Percentiles rank a stretch among this genome's conserved stretches.
Conservation (phyloP, 2,113 vertebrate genomes). For the Urocitellus parryii region DNA sequence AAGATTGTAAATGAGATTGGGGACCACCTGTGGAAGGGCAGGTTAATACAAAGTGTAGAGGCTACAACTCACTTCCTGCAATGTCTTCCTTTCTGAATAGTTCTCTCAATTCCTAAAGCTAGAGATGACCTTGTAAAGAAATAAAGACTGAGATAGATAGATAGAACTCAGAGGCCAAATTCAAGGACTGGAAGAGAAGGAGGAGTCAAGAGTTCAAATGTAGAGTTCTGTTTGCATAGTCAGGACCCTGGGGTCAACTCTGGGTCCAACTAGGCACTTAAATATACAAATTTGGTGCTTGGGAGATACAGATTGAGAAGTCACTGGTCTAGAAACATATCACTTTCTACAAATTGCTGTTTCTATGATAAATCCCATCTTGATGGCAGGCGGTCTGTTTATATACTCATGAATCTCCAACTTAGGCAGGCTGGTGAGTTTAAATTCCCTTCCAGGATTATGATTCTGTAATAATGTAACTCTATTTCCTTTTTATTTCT, state of each 20-base stretch:
- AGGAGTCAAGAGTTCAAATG: not conserved
- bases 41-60: not conserved
- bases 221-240: not conserved
- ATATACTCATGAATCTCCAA: not conserved
- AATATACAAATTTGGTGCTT: not conserved
- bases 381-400: too few relatives aligned
- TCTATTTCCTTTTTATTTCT: not conserved
- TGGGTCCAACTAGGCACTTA: not conserved
- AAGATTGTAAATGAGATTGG: not conserved
- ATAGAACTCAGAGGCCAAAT: not conserved
- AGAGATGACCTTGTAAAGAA: not conserved
- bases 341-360: not conserved
- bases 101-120: not conserved
- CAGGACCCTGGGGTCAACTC: too few relatives aligned
- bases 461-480: not conserved
- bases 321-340: not conserved
- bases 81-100: not conserved
- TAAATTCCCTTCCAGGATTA: not conserved
- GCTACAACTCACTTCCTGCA: not conserved
- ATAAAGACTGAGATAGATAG: not conserved
- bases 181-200: not conserved
- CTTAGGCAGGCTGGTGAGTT: not conserved
- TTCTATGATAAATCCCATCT: too few relatives aligned
- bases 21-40: not conserved
- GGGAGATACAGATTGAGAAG: not conserved